Evolutionary conservation across 2,113 vertebrate species (phyloP).

Genomic region (Nannobrachium achirus): DNA sequence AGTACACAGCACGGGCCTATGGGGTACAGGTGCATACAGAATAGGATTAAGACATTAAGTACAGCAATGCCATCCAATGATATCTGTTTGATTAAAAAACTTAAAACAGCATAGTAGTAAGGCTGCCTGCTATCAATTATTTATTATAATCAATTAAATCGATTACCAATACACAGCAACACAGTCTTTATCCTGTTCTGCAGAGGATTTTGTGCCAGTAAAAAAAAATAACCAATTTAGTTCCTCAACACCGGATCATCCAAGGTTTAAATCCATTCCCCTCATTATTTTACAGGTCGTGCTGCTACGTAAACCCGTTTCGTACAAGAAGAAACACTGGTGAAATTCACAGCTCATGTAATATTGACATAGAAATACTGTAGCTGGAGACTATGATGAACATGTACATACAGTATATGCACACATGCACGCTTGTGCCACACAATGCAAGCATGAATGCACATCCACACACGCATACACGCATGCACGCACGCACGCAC

Average conservation of each 20-base stretch:
- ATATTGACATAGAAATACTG: too few species aligned
- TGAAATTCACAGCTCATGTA: background rate
- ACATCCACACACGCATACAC: background rate
- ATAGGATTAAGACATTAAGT: too few species aligned
- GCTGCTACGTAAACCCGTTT: background rate
- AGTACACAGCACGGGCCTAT: too few species aligned
- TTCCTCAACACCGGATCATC: background rate
- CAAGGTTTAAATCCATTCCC: background rate
- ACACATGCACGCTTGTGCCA: background rate
- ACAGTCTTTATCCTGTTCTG: conserved; percentile 6
- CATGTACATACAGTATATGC: background rate
- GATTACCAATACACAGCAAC: background rate
- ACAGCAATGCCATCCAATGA: too few species aligned
- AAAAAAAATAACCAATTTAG: conserved; percentile 4
- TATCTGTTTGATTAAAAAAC: too few species aligned
- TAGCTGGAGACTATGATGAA: too few species aligned
- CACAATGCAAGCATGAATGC: background rate
- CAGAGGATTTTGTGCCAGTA: conserved; percentile 3
- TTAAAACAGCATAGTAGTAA: too few species aligned
- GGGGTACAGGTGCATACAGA: too few species aligned
- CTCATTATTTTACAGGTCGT: background rate
- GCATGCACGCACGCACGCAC: background rate
- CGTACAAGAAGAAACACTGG: background rate
- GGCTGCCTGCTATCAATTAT: too few species aligned
- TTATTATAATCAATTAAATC: background rate